Evolutionary conservation across 1,140 invertebrate genomes (phyloP), one percentile per base, ranked within the genome.

Genomic region (Temnothorax nylanderi): DNA sequence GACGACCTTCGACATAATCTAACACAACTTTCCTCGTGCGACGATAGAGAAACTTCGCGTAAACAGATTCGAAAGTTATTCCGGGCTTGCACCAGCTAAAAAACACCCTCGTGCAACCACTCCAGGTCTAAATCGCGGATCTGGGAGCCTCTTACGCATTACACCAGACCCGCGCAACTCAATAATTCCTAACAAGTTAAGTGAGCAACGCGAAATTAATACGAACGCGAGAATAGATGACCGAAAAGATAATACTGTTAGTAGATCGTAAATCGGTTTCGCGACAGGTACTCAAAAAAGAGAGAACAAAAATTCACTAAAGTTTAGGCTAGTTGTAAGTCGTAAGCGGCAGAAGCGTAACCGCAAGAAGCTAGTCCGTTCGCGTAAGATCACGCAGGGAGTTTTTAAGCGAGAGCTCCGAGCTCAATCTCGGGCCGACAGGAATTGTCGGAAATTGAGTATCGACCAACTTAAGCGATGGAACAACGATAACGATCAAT

Each of bases 401-500:
- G 49, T 32, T 56, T 41, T 56, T 41, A 56, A 37, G 5, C 18
- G 51, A 41, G 41, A 65, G 54, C 16, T 81, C 51, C 21, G 41
- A 65, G 54, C 16, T 81, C 51, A 74, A 65, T 72, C 49, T 72
- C 21, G 37, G 32, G 34, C 54, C 51, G 32, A 44, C 51, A 21
- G n/a, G 1, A 26, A 81, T 69, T 34, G 69, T 72, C 16, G 67
- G 21, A n/a, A 74, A 37, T 60, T 60, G 56, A 60, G 67, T 47
- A 58, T 84, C 18, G 80, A 84, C 80, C 80, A 84, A 60, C 32
- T 26, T 18, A 60, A 13, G 26, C 13, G 51, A 37, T 32, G 67
- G 80, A 44, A 84, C 80, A 84, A 84, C 80, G 51, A 82, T 74
- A 54, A 44, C 67, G 67, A 72, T 58, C 26, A 60, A 44, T 44